Conservation (phyloP, 2,113 vertebrate species). For the Aspiorhynchus laticeps region DNA sequence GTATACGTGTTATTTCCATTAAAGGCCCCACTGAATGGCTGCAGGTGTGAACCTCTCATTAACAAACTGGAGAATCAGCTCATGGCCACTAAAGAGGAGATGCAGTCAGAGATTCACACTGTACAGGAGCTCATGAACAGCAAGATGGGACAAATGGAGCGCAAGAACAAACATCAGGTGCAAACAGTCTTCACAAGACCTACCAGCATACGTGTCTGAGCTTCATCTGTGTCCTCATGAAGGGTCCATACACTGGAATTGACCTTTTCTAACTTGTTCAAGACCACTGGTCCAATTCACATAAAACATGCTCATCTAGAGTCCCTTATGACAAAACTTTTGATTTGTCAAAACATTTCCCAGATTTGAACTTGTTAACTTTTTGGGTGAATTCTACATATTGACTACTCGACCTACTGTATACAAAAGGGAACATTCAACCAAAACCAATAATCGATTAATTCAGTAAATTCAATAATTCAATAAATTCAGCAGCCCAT, state of each 20-base stretch:
- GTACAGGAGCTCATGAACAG: conserved; percentile 91
- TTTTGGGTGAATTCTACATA: not conserved
- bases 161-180: conserved; percentile 90
- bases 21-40: conserved; percentile 93
- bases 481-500: not conserved
- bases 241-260: not conserved
- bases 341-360: not conserved
- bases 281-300: not conserved
- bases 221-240: not conserved
- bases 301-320: not conserved
- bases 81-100: conserved; percentile 93
- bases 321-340: not conserved
- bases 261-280: not conserved
- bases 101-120: conserved; percentile 88
- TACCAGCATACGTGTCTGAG: not conserved
- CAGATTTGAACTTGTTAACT: not conserved
- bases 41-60: conserved; percentile 94
- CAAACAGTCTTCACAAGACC: not conserved
- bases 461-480: too few species aligned
- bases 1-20: conserved; percentile 12
- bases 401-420: not conserved
- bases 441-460: not conserved
- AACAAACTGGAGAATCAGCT: conserved; percentile 94
- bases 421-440: not conserved
- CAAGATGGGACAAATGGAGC: conserved; percentile 92